These are phyloP conservation scores for Masnerella sp. DNA, from an alignment of 2,888 invertebrate species.

Conservation along the genomic window DNA sequence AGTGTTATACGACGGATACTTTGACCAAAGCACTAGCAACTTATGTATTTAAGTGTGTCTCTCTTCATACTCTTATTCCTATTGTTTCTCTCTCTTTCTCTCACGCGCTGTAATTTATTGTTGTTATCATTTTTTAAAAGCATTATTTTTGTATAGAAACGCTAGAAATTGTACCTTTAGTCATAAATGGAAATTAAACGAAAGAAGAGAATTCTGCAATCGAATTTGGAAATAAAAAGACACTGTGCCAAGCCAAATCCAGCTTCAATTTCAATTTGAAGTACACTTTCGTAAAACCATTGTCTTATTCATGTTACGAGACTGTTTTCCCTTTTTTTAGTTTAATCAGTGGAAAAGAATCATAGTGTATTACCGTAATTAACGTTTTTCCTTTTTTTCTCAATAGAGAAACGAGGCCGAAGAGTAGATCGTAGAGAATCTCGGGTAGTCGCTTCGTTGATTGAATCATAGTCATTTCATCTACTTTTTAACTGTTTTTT, in stretches of 20 bases:
- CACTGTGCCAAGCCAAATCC: constrained; percentile 40
- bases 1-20: constrained; percentile 63
- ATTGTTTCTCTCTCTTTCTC: constrained; percentile 11
- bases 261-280: constrained; percentile 5
- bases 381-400: constrained; percentile 16
- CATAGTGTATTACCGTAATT: constrained; percentile 7
- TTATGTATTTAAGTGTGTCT: constrained; percentile 65
- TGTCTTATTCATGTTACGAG: constrained; percentile 28
- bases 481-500: not conserved
- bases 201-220: constrained; percentile 16
- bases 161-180: constrained; percentile 30
- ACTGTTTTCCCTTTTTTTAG: constrained; percentile 22
- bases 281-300: constrained; percentile 54
- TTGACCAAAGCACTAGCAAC: constrained; percentile 73
- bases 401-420: constrained; percentile 19
- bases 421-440: constrained; percentile 33
- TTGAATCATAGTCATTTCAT: not conserved
- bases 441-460: constrained; percentile 28
- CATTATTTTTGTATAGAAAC: constrained; percentile 50
- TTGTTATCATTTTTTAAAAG: constrained; percentile 31
- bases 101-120: constrained; percentile 41
- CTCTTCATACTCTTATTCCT: constrained; percentile 34
- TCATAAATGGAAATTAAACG: constrained; percentile 5
- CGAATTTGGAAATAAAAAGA: constrained; percentile 28
- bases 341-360: constrained; percentile 2